Evolutionary conservation across 2,888 invertebrate genomes (phyloP).

Genomic region (Heliconius hortense): DNA sequence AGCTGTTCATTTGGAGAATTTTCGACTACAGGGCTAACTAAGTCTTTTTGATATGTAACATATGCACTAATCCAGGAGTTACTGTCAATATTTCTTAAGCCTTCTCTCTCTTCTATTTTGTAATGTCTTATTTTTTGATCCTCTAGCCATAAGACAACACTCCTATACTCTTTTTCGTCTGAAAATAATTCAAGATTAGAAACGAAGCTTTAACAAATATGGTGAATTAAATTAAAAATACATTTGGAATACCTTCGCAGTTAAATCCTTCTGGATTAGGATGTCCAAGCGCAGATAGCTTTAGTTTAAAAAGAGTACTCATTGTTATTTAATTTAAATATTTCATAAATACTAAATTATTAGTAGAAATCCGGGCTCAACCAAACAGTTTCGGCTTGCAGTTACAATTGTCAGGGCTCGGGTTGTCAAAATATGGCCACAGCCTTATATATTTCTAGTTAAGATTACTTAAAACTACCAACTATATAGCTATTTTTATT

Average conservation of each 20-base stretch:
- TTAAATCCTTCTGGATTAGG: conserved; percentile 87
- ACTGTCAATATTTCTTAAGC: conserved; percentile 85
- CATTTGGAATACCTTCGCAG: conserved; percentile 83
- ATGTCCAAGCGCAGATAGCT: conserved; percentile 89
- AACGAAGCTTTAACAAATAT: background rate
- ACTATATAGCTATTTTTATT: too few relatives aligned
- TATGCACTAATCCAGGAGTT: conserved; percentile 88
- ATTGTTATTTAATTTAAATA: conserved; percentile 40
- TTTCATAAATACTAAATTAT: background rate
- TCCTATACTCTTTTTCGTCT: conserved; percentile 92
- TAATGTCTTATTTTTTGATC: conserved; percentile 95
- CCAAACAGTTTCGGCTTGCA: background rate
- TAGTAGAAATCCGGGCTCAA: background rate
- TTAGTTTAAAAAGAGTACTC: conserved; percentile 87
- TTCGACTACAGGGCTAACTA: conserved; percentile 86
- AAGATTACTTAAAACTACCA: background rate
- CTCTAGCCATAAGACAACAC: conserved; percentile 94
- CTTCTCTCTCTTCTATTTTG: conserved; percentile 89
- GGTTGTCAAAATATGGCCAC: background rate
- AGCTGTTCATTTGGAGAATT: conserved; percentile 85
- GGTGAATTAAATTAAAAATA: background rate
- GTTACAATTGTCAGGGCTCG: background rate
- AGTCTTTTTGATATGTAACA: conserved; percentile 87
- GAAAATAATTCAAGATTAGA: conserved; percentile 47
- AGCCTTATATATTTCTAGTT: background rate